Percentiles rank a stretch among this genome's conserved stretches.
These are phyloP conservation scores for Bos indicus DNA, from an alignment of 2,113 vertebrate genomes.

Conservation along the genomic window DNA sequence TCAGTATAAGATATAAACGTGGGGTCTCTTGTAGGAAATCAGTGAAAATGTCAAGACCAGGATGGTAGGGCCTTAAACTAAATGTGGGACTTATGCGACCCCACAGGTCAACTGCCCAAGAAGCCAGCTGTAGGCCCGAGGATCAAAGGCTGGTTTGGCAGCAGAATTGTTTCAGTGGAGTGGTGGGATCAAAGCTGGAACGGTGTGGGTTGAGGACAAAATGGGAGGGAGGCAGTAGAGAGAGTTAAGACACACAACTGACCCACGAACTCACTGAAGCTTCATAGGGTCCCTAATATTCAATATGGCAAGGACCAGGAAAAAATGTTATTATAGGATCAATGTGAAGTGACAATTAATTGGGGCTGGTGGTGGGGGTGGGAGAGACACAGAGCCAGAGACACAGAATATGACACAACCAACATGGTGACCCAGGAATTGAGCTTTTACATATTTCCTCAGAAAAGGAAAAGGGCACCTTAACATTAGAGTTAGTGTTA, in stretches of 20 bases:
- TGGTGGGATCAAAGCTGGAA: background rate
- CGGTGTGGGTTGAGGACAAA: background rate
- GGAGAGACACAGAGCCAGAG: no score
- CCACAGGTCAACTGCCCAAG: background rate
- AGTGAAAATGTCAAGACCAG: background rate
- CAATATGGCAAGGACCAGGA: background rate
- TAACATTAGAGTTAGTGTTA: background rate
- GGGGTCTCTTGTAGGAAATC: background rate
- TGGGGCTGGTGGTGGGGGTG: background rate
- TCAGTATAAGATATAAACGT: background rate
- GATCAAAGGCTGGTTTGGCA: background rate
- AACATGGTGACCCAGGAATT: background rate
- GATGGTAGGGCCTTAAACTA: background rate
- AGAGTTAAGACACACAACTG: background rate
- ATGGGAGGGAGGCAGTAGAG: background rate
- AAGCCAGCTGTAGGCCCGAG: background rate
- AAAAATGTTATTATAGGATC: background rate
- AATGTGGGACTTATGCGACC: background rate
- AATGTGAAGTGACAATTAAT: background rate
- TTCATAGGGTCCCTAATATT: background rate
- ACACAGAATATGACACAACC: background rate
- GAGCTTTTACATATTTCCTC: background rate
- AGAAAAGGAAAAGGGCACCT: background rate
- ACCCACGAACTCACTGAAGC: background rate
- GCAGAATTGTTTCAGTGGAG: background rate